These are phyloP conservation scores for Sesia bembeciformis DNA, from an alignment of 2,888 invertebrate genomes.

Conservation along the genomic window DNA sequence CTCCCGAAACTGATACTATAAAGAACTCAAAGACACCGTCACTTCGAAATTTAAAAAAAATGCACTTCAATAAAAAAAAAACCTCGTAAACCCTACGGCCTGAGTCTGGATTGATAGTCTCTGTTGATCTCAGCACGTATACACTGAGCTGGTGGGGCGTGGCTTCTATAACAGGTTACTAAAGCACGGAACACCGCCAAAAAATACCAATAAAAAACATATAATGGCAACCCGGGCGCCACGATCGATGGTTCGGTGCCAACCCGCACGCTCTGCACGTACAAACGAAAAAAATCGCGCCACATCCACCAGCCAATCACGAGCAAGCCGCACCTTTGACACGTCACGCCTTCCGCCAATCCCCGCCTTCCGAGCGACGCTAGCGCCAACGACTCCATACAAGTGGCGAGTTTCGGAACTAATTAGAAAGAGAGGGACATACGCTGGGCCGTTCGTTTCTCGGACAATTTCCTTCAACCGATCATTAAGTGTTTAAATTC, in stretches of 20 bases:
- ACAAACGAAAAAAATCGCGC: constrained; percentile 61
- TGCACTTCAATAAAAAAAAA: constrained; percentile 36
- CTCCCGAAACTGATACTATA: constrained; percentile 32
- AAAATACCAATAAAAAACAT: constrained; percentile 73
- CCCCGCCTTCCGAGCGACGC: constrained; percentile 36
- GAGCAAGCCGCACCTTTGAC: constrained; percentile 28
- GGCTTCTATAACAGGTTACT: constrained; percentile 66
- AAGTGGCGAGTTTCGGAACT: constrained; percentile 48
- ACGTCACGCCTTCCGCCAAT: constrained; percentile 36
- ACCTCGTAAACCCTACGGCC: constrained; percentile 53
- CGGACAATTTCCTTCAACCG: constrained; percentile 74
- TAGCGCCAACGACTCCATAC: constrained; percentile 56
- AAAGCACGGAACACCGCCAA: constrained; percentile 63
- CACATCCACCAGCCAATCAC: constrained; percentile 41
- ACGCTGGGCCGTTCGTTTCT: constrained; percentile 65
- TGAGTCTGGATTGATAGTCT: constrained; percentile 58
- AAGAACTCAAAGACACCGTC: constrained; percentile 52
- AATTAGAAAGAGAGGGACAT: constrained; percentile 53
- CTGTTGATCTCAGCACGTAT: constrained; percentile 47
- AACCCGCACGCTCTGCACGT: constrained; percentile 60
- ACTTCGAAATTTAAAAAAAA: constrained; percentile 47
- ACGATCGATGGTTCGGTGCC: constrained; percentile 65
- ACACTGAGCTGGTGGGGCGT: constrained; percentile 54
- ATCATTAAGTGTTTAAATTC: constrained; percentile 75
- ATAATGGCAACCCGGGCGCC: constrained; percentile 66